Evolutionary conservation across 2,113 vertebrate species (phyloP), one percentile per base, ranked within the genome.

Genomic region (Paralichthys olivaceus): DNA sequence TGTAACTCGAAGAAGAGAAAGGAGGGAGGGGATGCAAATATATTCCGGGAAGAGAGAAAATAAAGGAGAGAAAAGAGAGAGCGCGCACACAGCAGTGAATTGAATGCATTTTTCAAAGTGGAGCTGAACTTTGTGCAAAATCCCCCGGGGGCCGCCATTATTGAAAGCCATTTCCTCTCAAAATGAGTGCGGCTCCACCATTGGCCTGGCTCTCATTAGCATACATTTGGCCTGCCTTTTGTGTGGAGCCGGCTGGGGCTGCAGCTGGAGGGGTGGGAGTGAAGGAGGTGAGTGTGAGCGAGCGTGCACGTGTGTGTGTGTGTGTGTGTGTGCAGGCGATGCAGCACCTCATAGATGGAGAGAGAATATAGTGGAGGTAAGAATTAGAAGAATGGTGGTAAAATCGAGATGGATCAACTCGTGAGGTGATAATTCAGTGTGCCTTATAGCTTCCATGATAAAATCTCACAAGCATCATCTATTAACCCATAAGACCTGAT

Each of bases 81-180:
- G 81, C 75, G 71, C 83, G 85, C 80, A 85, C 80, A 79, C 79
- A 61, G 87, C 80, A 62, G 83, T 79, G 83, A 91, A 90, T 90
- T 92, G 91, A 91, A 93, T 90, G 86, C 81, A 85, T 91, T 92
- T 93, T 91, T 93, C 86, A 89, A 90, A 92, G 83, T 84, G 82
- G 65, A 83, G 85, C 85, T 84, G 90, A 90, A 89, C 91, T 93
- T 91, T 83, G 90, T 89, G 85, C 83, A 83, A 77, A 77, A 79
- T 81, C 87, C 87, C 90, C 83, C 71, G 71, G 87, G 79, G 86
- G 88, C 82, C 43, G 64, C 90, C 87, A 91, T 93, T 90, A 92
- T 90, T 93, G 90, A 87, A 90, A 92, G 90, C 93, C 92, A 93
- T 94, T 94, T 93, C 93, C 91, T 92, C 89, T 92, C 86, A 85